A percentile compares a stretch with the other conserved stretches of the same genome.
Evolutionary conservation across 2,113 vertebrate genomes (phyloP).

Genomic region (Myrmecophaga tridactyla): DNA sequence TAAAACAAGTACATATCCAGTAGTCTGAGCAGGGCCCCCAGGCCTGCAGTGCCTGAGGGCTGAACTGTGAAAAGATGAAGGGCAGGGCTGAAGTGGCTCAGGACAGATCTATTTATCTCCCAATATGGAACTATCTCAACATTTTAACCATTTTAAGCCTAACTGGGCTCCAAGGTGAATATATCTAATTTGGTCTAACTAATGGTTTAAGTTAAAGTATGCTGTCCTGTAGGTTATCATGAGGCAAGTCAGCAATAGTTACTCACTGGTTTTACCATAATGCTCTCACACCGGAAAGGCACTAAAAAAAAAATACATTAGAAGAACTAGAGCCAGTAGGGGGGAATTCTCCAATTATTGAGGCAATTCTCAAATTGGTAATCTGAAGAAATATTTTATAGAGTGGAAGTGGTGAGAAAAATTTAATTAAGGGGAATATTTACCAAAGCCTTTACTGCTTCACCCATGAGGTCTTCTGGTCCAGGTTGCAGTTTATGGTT

Average conservation of each 20-base stretch:
- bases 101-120: background rate
- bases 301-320: background rate
- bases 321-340: background rate
- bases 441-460: background rate
- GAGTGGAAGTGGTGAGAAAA: background rate
- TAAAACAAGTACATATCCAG: background rate
- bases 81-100: background rate
- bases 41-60: background rate
- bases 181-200: background rate
- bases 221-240: background rate
- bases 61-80: background rate
- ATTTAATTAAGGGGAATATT: background rate
- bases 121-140: background rate
- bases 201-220: background rate
- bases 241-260: background rate
- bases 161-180: background rate
- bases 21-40: background rate
- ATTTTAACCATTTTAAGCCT: background rate
- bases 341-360: background rate
- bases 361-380: background rate
- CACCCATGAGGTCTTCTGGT: background rate
- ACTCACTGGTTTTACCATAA: background rate
- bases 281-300: background rate
- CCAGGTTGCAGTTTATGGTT: background rate
- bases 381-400: background rate